These are phyloP conservation scores for Sorex maritimensis DNA, from an alignment of 2,797 vertebrate species.

Conservation along the genomic window DNA sequence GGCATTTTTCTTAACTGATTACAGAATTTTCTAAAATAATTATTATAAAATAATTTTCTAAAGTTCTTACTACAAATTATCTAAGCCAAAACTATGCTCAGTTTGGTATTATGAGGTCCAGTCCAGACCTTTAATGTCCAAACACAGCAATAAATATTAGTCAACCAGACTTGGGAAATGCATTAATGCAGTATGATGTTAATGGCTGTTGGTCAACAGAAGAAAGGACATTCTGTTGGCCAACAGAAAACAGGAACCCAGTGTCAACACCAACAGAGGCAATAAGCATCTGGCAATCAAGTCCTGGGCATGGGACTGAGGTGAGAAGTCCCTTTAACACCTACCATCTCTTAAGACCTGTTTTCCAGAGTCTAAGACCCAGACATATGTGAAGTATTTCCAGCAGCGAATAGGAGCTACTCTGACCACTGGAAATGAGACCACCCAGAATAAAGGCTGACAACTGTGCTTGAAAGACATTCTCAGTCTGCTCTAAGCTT, in stretches of 20 bases:
- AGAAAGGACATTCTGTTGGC: accelerated
- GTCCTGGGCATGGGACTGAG: not conserved
- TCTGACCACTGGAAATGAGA: not conserved
- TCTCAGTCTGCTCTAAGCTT: not conserved
- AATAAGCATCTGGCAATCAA: not conserved
- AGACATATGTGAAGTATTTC: not conserved
- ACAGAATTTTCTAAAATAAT: no score
- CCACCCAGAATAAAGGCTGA: not conserved
- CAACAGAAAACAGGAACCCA: no score
- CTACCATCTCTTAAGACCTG: not conserved
- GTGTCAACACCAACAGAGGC: not conserved
- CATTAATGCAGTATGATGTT: no score
- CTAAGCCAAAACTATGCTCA: not conserved
- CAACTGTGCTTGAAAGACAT: not conserved
- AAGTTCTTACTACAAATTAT: no score
- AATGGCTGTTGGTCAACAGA: not conserved
- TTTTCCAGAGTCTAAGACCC: not conserved
- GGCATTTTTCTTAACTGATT: no score
- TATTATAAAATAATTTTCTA: no score
- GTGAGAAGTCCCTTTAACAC: not conserved
- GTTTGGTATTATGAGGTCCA: not conserved
- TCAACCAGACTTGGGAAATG: not conserved
- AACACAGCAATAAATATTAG: not conserved
- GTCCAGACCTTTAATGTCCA: not conserved
- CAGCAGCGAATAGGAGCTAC: accelerated